phyloP scores from a whole-genome alignment of 2,113 vertebrate species.

The Synchiropus splendidus region DNA sequence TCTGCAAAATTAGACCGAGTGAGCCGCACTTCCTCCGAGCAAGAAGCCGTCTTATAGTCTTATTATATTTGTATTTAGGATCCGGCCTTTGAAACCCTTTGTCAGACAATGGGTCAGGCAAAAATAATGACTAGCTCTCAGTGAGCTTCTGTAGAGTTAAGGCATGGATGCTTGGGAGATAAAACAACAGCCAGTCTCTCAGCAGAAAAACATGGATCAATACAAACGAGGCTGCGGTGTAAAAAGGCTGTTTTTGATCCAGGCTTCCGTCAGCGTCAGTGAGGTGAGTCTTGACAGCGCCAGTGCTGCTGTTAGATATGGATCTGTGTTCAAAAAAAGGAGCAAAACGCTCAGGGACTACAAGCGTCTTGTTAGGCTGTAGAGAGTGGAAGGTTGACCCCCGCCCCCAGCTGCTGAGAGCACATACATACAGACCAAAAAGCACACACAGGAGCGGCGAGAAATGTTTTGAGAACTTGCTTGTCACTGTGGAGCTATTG shows the following conservation, averaged over 20 bases:
- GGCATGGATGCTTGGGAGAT: conserved; percentile 49
- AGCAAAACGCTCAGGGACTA: conserved; percentile 61
- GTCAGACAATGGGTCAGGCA: conserved; percentile 47
- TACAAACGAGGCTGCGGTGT: conserved; percentile 51
- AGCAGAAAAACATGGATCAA: conserved; percentile 62
- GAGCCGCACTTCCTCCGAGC: conserved; percentile 51
- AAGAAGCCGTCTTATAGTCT: conserved; percentile 47
- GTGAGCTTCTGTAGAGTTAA: conserved; percentile 56
- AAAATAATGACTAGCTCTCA: conserved; percentile 62
- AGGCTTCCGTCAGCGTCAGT: conserved; percentile 49
- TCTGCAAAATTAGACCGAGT: conserved; percentile 51
- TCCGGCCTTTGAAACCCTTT: conserved; percentile 28
- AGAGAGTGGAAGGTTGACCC: conserved; percentile 41
- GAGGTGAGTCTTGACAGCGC: conserved; percentile 65
- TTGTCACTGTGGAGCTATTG: conserved; percentile 34
- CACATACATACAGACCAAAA: conserved; percentile 6
- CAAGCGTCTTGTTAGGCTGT: conserved; percentile 55
- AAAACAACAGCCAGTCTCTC: conserved; percentile 62
- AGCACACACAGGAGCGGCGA: conserved; percentile 7
- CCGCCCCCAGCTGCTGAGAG: conserved; percentile 24
- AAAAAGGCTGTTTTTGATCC: conserved; percentile 66
- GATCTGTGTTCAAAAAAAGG: conserved; percentile 60
- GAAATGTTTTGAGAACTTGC: conserved; percentile 19
- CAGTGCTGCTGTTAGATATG: conserved; percentile 60
- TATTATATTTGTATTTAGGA: conserved; percentile 63